Evolutionary conservation across 2,888 invertebrate genomes (phyloP).

Genomic region (Morpho achilles): DNA sequence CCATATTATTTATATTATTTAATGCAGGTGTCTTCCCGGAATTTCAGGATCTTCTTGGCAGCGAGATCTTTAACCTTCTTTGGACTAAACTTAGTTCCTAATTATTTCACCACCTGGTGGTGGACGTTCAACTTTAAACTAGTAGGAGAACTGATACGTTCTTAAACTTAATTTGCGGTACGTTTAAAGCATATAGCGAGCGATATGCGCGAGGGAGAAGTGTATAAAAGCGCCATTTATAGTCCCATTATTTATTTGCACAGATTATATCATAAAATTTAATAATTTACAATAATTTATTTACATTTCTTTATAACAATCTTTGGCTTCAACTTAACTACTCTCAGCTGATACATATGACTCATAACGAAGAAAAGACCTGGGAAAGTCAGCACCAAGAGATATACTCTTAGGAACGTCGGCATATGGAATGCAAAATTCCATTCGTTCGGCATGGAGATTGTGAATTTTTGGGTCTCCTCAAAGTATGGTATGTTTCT

Average conservation of each 20-base stretch:
- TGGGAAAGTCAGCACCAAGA: conserved; percentile 87
- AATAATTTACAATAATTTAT: conserved; percentile 35
- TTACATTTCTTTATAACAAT: conserved; percentile 65
- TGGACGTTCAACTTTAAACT: too few relatives aligned
- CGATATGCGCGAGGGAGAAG: too few relatives aligned
- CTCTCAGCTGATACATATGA: conserved; percentile 89
- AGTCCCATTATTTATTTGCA: background rate
- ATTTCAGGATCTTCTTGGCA: too few relatives aligned
- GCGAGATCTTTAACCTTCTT: too few relatives aligned
- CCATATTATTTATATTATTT: too few relatives aligned
- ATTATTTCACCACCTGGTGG: too few relatives aligned
- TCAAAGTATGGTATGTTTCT: conserved; percentile 94
- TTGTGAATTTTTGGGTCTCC: conserved; percentile 86
- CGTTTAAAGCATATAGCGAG: too few relatives aligned
- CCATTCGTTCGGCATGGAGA: conserved; percentile 89
- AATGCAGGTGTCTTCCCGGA: too few relatives aligned
- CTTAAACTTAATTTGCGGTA: too few relatives aligned
- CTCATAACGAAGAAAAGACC: conserved; percentile 88
- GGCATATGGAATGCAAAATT: conserved; percentile 94
- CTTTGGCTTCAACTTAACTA: conserved; percentile 81
- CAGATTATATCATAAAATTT: background rate
- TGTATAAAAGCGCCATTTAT: too few relatives aligned
- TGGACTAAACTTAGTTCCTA: too few relatives aligned
- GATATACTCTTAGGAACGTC: conserved; percentile 86
- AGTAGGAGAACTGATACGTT: background rate